Evolutionary conservation across 2,888 invertebrate species (phyloP).

Genomic region (Athetis lepigone): DNA sequence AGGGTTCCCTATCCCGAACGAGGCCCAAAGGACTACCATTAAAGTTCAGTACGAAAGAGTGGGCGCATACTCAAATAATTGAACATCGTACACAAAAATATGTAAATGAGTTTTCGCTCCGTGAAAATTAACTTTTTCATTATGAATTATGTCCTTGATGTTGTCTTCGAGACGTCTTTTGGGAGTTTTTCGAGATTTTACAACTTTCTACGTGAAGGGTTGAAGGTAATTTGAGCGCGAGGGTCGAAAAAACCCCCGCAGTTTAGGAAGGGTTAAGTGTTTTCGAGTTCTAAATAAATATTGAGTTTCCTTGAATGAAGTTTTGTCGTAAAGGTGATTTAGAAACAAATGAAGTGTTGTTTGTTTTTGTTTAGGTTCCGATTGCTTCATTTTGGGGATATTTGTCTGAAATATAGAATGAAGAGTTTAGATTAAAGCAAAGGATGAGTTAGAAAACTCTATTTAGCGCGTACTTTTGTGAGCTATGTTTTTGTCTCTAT

Average conservation of each 20-base stretch:
- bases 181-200: constrained; percentile 90
- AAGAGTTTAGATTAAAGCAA: not conserved
- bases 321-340: constrained; percentile 64
- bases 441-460: too few species aligned
- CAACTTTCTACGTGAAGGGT: constrained; percentile 67
- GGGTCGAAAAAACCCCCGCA: constrained; percentile 68
- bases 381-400: constrained; percentile 18
- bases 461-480: too few species aligned
- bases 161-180: constrained; percentile 84
- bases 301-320: constrained; percentile 61
- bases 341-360: constrained; percentile 55
- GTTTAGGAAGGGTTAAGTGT: constrained; percentile 76
- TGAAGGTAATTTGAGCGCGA: constrained; percentile 69
- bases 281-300: constrained; percentile 63
- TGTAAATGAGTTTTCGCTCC: constrained; percentile 85
- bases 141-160: constrained; percentile 89
- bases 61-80: constrained; percentile 85
- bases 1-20: constrained; percentile 83
- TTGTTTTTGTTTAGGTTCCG: constrained; percentile 52
- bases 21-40: constrained; percentile 82
- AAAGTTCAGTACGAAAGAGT: constrained; percentile 77
- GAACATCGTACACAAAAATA: constrained; percentile 86
- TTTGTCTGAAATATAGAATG: not conserved
- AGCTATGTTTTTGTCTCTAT: too few species aligned
- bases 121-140: constrained; percentile 90